These are phyloP conservation scores for Bucorvus abyssinicus DNA, from an alignment of 2,797 vertebrate genomes.

Conservation along the genomic window DNA sequence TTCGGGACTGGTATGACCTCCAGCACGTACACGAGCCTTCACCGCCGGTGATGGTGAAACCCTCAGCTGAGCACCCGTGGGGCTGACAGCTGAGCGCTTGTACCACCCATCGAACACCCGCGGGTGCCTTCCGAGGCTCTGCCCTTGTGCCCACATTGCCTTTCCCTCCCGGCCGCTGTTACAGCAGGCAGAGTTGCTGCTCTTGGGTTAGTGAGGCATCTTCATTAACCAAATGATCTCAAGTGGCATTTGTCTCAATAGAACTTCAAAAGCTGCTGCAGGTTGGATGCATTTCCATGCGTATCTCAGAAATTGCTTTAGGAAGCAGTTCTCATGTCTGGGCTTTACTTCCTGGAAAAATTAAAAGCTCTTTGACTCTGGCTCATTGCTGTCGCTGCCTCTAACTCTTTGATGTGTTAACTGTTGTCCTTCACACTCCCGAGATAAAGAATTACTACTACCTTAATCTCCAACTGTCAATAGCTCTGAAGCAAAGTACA, in stretches of 20 bases:
- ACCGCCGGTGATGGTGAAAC: background rate
- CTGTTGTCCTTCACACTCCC: constrained; percentile 71
- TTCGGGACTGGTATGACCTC: too few species aligned
- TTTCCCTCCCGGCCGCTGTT: background rate
- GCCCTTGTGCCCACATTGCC: fast-evolving
- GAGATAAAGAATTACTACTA: constrained; percentile 74
- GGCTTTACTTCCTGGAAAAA: constrained; percentile 18
- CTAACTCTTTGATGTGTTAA: constrained; percentile 79
- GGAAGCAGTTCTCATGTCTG: background rate
- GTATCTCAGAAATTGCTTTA: background rate
- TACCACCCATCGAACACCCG: fast-evolving
- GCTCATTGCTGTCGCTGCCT: constrained; percentile 36
- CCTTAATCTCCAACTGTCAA: constrained; percentile 85
- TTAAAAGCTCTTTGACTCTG: constrained; percentile 34
- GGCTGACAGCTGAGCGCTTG: background rate
- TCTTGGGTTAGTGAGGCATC: background rate
- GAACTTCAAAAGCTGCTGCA: background rate
- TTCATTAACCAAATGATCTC: background rate
- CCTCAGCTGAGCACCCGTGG: background rate
- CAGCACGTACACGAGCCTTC: too few species aligned
- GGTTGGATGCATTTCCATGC: background rate
- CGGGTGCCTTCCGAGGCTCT: background rate
- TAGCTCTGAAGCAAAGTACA: constrained; percentile 84
- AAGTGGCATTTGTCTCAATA: background rate
- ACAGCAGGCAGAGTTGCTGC: background rate